Base-by-base conservation (phyloP, 2,113 vertebrate genomes). In the Stomatorhinus ivindoensis region DNA sequence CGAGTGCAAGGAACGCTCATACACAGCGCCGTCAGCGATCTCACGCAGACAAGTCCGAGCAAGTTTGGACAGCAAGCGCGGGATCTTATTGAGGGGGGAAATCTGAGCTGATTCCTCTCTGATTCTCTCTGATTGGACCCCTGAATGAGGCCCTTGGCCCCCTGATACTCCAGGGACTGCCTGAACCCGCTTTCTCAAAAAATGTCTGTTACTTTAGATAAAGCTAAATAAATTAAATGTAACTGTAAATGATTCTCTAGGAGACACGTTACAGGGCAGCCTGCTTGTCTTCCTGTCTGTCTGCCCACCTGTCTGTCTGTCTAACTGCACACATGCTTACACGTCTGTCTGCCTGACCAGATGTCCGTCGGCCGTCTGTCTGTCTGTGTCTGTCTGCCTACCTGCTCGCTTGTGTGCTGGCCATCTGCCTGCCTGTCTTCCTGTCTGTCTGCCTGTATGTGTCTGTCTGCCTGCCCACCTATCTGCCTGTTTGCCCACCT, bases 21-120 rank as follows among this genome's bases (percentile, higher is more conserved):
- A 65, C 19, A 61, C 10, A 44, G 44, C 61, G 76, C 87, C 44
- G 65, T 80, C 89, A 90, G 88, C 31, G 27, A 93, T 61, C 69
- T 86, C 90, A 90, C 82, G 61, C 86, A 91, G 90, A 88, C 92
- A 92, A 86, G 93, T 93, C 53, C 90, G 24, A 87, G 87, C 93
- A 86, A 31, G 92, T 93, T 90, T 61, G 87, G 90, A 92, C 86
- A 91, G 24, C 90, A 91, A 83, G 42, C 47, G n/a, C 15, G 27
- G 86, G 69, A 58, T 89, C 51, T 85, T 46, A 89, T 92, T 86
- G 86, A 92, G 92, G 86, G 76, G 88, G 85, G 47, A n/a, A 15
- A 27, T 42, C 31, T 19, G 35, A 39, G 73, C 35, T 19, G 35
- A 80, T 42, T 80, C 42, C 73, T 80, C 73, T 27, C n/a, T 69